phyloP scores from a whole-genome alignment of 2,797 vertebrate species.

The Toxotes lorentzi region DNA sequence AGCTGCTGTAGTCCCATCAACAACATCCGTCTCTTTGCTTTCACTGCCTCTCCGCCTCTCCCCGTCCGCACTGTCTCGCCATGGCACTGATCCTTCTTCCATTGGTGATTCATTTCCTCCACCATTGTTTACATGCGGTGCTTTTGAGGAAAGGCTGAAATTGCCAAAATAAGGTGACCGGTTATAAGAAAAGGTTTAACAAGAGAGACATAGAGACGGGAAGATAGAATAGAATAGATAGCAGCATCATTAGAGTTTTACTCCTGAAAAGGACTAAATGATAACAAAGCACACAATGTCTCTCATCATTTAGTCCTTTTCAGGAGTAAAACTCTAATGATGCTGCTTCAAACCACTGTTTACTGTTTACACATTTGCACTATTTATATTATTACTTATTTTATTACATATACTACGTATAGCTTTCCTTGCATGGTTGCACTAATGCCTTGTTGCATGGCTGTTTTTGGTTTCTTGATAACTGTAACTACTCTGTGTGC shows the following conservation, averaged over 20 bases:
- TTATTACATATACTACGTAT: too few relatives aligned
- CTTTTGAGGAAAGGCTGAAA: conserved; percentile 67
- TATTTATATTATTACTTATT: too few relatives aligned
- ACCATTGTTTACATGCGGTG: conserved; percentile 45
- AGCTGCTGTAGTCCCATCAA: conserved; percentile 43
- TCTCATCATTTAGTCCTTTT: not conserved
- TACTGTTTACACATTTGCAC: too few relatives aligned
- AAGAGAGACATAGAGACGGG: not conserved
- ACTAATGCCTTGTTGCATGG: too few relatives aligned
- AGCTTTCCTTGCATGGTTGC: too few relatives aligned
- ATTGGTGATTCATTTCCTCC: conserved; percentile 58
- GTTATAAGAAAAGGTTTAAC: not conserved
- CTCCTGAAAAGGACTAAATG: too few relatives aligned
- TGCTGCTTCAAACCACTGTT: too few relatives aligned
- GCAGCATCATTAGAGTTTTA: too few relatives aligned
- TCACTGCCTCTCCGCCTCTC: conserved; percentile 65
- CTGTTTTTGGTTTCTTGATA: too few relatives aligned
- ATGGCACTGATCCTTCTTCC: conserved; percentile 42
- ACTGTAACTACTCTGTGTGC: too few relatives aligned
- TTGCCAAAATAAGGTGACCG: conserved; percentile 8
- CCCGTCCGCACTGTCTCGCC: conserved; percentile 45
- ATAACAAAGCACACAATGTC: too few relatives aligned
- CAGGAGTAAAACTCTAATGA: not conserved
- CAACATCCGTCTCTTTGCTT: conserved; percentile 56
- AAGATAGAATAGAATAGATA: not conserved